phyloP scores from a whole-genome alignment of 2,797 vertebrate species.

The Atherinosoma microstoma region DNA sequence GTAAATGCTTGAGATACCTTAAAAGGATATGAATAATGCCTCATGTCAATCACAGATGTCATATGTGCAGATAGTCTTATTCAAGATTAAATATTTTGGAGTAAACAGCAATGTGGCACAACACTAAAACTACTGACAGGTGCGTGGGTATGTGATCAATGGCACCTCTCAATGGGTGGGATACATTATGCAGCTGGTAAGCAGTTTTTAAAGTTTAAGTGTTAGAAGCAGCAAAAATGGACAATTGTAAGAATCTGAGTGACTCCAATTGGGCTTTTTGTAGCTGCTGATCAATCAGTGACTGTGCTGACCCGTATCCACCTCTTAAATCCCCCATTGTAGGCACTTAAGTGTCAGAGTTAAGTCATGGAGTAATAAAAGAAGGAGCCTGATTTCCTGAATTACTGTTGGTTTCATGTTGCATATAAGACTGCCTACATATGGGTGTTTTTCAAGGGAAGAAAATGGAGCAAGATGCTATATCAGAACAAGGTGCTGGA shows the following conservation, averaged over 20 bases:
- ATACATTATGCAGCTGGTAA: background rate
- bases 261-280: background rate
- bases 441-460: background rate
- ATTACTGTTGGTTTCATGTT: background rate
- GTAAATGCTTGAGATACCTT: conserved; percentile 57
- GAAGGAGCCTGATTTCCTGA: no score
- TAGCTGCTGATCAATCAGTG: background rate
- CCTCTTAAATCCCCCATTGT: no score
- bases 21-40: conserved; percentile 32
- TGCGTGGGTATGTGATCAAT: conserved; percentile 1
- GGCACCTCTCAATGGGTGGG: background rate
- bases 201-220: background rate
- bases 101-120: background rate
- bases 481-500: background rate
- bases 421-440: background rate
- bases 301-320: background rate
- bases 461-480: background rate
- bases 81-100: background rate
- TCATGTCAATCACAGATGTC: conserved; percentile 31
- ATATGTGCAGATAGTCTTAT: background rate
- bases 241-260: background rate
- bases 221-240: conserved; percentile 2
- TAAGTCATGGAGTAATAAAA: background rate
- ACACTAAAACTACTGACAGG: background rate
- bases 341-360: background rate